These are phyloP conservation scores for Lacerta agilis DNA, from an alignment of 2,797 vertebrate species.

Conservation along the genomic window DNA sequence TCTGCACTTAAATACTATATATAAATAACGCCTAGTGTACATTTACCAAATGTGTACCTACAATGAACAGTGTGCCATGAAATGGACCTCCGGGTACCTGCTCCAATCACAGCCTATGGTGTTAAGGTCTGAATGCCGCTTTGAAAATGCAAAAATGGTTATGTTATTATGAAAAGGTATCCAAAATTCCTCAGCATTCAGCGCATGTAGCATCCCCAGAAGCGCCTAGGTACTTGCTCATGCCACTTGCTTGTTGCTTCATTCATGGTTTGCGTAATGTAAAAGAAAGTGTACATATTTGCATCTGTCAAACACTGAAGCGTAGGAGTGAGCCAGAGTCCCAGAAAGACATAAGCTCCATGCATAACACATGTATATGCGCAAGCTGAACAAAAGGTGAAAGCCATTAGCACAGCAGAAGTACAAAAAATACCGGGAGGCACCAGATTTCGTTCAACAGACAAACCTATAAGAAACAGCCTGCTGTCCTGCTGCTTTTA, in stretches of 20 bases:
- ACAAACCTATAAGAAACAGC: not conserved
- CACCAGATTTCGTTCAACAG: not conserved
- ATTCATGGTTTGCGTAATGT: not conserved
- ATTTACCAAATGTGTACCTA: not conserved
- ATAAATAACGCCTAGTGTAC: no score
- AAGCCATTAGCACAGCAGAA: not conserved
- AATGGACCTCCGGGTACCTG: not conserved
- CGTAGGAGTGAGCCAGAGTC: not conserved
- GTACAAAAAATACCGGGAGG: not conserved
- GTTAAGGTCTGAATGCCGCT: not conserved
- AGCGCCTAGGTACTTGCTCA: not conserved
- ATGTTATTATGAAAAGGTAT: not conserved
- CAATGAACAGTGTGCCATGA: not conserved
- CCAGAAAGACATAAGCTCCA: not conserved
- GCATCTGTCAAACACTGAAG: not conserved
- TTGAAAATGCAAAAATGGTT: not conserved
- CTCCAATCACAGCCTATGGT: not conserved
- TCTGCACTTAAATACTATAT: not conserved
- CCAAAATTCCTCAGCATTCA: no score
- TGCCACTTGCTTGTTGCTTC: not conserved
- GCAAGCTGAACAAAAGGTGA: not conserved
- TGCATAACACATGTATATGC: not conserved
- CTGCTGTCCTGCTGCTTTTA: constrained; percentile 5
- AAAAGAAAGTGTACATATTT: not conserved
- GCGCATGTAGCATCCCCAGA: not conserved